Base-by-base conservation (phyloP, 1,140 invertebrate genomes). In the Scaptomyza montana region DNA sequence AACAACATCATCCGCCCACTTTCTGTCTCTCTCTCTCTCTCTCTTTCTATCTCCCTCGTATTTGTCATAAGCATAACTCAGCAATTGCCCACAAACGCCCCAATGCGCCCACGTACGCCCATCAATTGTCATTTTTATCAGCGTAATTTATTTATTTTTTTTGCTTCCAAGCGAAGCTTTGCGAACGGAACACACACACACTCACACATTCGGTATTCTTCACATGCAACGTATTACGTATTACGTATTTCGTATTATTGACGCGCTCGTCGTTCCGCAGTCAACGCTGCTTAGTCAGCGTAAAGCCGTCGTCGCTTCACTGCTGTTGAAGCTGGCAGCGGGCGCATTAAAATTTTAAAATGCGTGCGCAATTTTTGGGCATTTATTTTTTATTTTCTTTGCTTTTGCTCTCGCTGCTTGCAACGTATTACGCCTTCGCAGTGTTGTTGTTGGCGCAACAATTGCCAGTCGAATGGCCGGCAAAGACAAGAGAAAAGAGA, bases 61-160 rank as follows among this genome's bases (percentile, higher is more conserved):
- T 89, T 87, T 79, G 73, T 87, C 84, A 87, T 87, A 87, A 86
- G 80, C 84, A 87, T 89, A 87, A 87, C 82, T 87, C 78, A 79
- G 84, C 82, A 87, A 89, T 87, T 87, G 76, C 84, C 82, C 79
- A 79, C 21, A 25, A 25, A 25, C 71, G 79, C 78, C 68, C 74
- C 77, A 69, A 76, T 78, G 71, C 80, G 82, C 84, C 78, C 79
- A 87, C 82, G 82, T 82, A 89, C 84, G 79, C 84, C 82, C 84
- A 87, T 89, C 84, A 87, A 87, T 87, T 87, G 84, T 89, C 84
- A 68, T 87, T 87, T 87, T 87, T 87, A 87, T 87, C 84, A 89
- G 76, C 79, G 84, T 71, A 33, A 6, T 33, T 33, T 33, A 6
- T 33, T 33, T 33, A 1, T 33, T 87, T 85, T 75, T 77, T 74